Evolutionary conservation across 1,140 invertebrate species (phyloP).

Genomic region (Aphidius gifuensis): DNA sequence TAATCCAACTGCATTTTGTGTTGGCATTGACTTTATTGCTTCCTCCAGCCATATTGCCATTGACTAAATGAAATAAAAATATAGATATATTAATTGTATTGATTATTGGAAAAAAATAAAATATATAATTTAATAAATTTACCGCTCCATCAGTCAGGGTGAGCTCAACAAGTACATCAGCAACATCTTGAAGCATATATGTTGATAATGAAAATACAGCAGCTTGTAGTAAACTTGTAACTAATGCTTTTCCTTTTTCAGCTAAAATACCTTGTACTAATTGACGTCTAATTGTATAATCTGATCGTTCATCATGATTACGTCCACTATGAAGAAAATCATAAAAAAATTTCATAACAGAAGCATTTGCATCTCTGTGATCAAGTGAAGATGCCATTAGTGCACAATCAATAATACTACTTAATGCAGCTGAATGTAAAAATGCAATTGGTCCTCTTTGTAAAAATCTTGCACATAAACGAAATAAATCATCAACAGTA

Average conservation of each 20-base stretch:
- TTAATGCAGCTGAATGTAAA: slow-evolving; percentile 69
- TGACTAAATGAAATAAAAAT: slow-evolving; percentile 33
- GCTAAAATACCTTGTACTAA: slow-evolving; percentile 65
- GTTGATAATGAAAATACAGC: slow-evolving; percentile 78
- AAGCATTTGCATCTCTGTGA: slow-evolving; percentile 93
- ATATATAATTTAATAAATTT: slow-evolving; percentile 14
- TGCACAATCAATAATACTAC: slow-evolving; percentile 78
- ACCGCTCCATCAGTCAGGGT: slow-evolving; percentile 65
- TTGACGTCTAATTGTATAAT: slow-evolving; percentile 59
- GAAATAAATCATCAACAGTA: slow-evolving; percentile 95
- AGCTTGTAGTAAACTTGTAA: slow-evolving; percentile 75
- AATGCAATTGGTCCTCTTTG: slow-evolving; percentile 81
- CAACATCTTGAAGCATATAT: slow-evolving; percentile 81
- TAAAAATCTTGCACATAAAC: slow-evolving; percentile 82
- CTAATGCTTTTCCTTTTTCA: slow-evolving; percentile 71
- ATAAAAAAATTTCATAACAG: slow-evolving; percentile 91
- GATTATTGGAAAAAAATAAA: no score
- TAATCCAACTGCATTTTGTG: slow-evolving; percentile 69
- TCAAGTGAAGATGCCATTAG: slow-evolving; percentile 79
- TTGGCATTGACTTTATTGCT: slow-evolving; percentile 73
- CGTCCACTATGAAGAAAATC: slow-evolving; percentile 72
- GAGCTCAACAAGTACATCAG: slow-evolving; percentile 80
- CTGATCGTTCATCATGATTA: slow-evolving; percentile 56
- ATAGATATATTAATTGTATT: no score
- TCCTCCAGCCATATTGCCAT: slow-evolving; percentile 70